Conservation (phyloP, 2,797 vertebrate genomes). For the Bovichtus variegatus region DNA sequence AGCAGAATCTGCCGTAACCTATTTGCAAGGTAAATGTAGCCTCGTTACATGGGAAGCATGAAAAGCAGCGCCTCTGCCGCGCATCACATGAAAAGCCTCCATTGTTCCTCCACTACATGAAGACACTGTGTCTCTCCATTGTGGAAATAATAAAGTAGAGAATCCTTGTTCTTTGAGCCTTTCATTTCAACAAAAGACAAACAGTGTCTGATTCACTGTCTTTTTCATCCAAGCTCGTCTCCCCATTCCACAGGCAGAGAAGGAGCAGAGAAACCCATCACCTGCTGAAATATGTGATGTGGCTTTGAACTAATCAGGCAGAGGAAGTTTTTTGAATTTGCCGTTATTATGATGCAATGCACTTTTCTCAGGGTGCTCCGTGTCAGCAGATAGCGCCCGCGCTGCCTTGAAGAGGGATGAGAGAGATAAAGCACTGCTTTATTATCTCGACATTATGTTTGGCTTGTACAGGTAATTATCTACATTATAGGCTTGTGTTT, state of each 20-base stretch:
- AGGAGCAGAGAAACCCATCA: slow-evolving; percentile 35
- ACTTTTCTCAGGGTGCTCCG: slow-evolving; percentile 38
- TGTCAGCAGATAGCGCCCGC: slow-evolving; percentile 38
- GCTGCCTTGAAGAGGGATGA: slow-evolving; percentile 46
- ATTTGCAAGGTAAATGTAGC: slow-evolving; percentile 81
- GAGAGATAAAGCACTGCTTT: slow-evolving; percentile 59
- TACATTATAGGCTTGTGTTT: slow-evolving; percentile 45
- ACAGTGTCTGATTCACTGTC: slow-evolving; percentile 67
- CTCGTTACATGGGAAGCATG: slow-evolving; percentile 66
- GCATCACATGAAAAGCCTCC: slow-evolving; percentile 65
- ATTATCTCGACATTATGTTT: slow-evolving; percentile 62
- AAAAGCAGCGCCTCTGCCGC: slow-evolving; percentile 52
- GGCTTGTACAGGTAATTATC: slow-evolving; percentile 70
- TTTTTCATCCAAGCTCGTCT: slow-evolving; percentile 59
- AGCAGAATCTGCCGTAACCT: slow-evolving; percentile 58
- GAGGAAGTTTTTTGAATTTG: slow-evolving; percentile 71
- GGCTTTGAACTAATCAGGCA: slow-evolving; percentile 78
- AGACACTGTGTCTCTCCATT: slow-evolving; percentile 56
- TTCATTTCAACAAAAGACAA: slow-evolving; percentile 79
- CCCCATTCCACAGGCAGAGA: slow-evolving; percentile 5
- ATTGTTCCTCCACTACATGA: slow-evolving; percentile 62
- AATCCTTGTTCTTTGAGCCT: slow-evolving; percentile 70
- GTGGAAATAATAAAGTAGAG: slow-evolving; percentile 74
- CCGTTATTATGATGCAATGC: slow-evolving; percentile 63
- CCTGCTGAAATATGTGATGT: slow-evolving; percentile 61